phyloP scores from a whole-genome alignment of 1,140 invertebrate species.

The Euura lappo region DNA sequence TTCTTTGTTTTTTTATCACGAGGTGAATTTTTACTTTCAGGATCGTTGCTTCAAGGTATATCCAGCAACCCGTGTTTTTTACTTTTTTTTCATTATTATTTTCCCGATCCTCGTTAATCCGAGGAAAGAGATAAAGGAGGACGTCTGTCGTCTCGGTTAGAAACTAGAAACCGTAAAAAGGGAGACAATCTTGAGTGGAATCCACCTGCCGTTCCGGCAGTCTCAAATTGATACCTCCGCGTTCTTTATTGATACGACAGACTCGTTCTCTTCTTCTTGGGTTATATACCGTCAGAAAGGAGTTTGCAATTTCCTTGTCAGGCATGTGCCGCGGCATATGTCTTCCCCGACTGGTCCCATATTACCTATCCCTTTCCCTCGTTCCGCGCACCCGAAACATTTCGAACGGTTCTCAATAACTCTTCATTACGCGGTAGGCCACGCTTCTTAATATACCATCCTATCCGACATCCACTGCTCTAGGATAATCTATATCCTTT shows the following conservation, averaged over 20 bases:
- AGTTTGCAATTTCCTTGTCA: conserved; percentile 10
- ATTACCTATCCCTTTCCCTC: background rate
- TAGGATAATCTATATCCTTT: background rate
- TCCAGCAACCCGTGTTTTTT: too few relatives aligned
- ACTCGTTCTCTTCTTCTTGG: background rate
- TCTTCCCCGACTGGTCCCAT: background rate
- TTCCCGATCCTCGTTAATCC: too few relatives aligned
- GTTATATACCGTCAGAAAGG: background rate
- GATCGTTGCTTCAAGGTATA: too few relatives aligned
- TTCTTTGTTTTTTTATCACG: too few relatives aligned
- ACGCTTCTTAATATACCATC: background rate
- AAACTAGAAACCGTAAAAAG: background rate
- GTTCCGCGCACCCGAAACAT: background rate
- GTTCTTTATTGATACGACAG: conserved; percentile 4
- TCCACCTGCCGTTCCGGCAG: conserved; percentile 8
- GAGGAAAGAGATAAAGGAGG: too few relatives aligned
- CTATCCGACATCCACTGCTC: background rate
- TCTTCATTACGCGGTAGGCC: conserved; percentile 5
- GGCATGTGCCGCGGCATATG: conserved; percentile 13
- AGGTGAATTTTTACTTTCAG: too few relatives aligned
- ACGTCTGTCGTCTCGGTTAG: background rate
- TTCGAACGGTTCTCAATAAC: conserved; percentile 11
- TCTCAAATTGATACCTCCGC: conserved; percentile 10
- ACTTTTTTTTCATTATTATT: too few relatives aligned
- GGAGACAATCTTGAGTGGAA: conserved; percentile 1